A percentile compares a stretch with the other conserved stretches of the same genome.
These are phyloP conservation scores for Corynorhinus townsendii DNA, from an alignment of 2,113 vertebrate genomes.

Conservation along the genomic window DNA sequence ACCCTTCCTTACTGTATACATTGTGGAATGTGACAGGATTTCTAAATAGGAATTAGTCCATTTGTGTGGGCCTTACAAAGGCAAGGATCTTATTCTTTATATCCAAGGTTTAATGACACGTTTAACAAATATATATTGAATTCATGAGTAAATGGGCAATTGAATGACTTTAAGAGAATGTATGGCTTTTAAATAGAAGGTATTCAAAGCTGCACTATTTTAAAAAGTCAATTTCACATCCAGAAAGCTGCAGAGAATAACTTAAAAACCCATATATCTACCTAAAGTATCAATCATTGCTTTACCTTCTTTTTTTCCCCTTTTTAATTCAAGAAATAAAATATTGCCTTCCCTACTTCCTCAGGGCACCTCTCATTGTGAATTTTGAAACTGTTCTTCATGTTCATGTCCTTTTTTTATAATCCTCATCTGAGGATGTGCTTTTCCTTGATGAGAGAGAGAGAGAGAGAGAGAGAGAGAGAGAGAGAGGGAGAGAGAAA, in stretches of 20 bases:
- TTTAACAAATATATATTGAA: conserved; percentile 30
- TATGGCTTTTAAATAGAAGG: background rate
- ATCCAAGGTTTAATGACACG: background rate
- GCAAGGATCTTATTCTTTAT: background rate
- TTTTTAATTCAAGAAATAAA: background rate
- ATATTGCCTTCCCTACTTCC: background rate
- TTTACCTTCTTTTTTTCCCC: background rate
- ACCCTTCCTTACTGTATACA: background rate
- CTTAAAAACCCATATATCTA: background rate
- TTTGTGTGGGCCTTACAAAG: background rate
- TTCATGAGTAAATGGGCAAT: background rate
- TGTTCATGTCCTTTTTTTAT: background rate
- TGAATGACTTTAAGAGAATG: conserved; percentile 18
- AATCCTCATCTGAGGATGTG: background rate
- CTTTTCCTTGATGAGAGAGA: background rate
- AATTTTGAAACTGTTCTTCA: background rate
- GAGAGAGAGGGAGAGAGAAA: background rate
- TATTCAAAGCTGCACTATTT: background rate
- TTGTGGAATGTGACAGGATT: background rate
- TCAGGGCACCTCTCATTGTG: background rate
- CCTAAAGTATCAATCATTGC: background rate
- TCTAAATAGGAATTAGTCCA: background rate
- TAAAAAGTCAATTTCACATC: background rate
- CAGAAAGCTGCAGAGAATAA: background rate
- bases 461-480: no score